phyloP scores from a whole-genome alignment of 2,113 vertebrate genomes.

The Burhinus bistriatus region DNA sequence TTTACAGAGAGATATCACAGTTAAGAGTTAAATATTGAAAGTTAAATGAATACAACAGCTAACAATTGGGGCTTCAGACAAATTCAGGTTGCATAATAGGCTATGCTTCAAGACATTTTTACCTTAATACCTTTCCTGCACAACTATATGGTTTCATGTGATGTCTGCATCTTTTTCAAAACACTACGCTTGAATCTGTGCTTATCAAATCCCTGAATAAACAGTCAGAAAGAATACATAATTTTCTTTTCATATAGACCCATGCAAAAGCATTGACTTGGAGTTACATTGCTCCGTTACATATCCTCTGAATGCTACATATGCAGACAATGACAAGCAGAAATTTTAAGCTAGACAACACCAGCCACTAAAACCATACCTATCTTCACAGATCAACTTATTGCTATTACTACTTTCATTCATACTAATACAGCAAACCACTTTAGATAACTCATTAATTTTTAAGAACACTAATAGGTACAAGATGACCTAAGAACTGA shows the following conservation, averaged over 20 bases:
- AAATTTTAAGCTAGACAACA: neutral
- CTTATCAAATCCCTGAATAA: neutral
- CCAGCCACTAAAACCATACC: neutral
- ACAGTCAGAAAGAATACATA: neutral
- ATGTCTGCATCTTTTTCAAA: neutral
- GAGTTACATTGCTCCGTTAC: neutral
- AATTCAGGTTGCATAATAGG: conserved; percentile 10
- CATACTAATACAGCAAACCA: neutral
- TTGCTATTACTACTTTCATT: neutral
- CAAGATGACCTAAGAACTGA: neutral
- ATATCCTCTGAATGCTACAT: neutral
- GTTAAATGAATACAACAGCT: neutral
- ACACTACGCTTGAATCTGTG: neutral
- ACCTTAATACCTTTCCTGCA: neutral
- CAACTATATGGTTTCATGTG: neutral
- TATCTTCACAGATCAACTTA: neutral
- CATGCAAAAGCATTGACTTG: neutral
- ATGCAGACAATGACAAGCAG: neutral
- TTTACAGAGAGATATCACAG: conserved; percentile 40
- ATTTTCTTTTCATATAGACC: neutral
- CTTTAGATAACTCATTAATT: neutral
- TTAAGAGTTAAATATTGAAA: conserved; percentile 18
- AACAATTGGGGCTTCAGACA: conserved; percentile 3
- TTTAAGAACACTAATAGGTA: neutral
- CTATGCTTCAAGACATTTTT: conserved; percentile 2